These are phyloP conservation scores for Uromys caudimaculatus DNA, from an alignment of 2,797 vertebrate species.

Conservation along the genomic window DNA sequence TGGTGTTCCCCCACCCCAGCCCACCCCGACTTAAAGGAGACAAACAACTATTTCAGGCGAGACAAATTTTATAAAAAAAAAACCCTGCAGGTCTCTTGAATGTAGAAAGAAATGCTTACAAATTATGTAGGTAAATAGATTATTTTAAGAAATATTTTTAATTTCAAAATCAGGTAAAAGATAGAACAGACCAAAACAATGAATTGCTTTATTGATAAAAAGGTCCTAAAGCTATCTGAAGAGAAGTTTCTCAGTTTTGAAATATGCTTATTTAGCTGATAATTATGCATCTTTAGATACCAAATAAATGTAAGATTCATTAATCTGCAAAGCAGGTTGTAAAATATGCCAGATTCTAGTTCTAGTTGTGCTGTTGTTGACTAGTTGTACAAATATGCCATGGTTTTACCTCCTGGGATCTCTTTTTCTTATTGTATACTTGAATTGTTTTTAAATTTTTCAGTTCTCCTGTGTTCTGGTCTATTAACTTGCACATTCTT, in stretches of 20 bases:
- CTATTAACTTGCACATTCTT: constrained; percentile 52
- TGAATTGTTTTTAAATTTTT: constrained; percentile 49
- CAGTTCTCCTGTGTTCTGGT: constrained; percentile 2
- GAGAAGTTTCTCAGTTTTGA: constrained; percentile 37
- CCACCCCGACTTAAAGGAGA: neutral
- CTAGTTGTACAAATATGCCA: neutral
- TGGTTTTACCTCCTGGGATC: neutral
- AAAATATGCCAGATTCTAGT: neutral
- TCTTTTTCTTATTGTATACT: constrained; percentile 43
- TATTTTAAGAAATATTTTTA: constrained; percentile 59
- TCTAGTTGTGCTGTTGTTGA: neutral
- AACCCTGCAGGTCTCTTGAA: neutral
- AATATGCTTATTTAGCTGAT: constrained; percentile 23
- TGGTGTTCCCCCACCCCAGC: neutral
- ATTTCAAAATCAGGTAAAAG: constrained; percentile 36
- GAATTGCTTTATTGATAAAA: constrained; percentile 44
- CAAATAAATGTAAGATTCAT: constrained; percentile 36
- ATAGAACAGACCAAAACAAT: neutral
- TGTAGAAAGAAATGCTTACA: constrained; percentile 47
- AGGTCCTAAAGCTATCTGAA: constrained; percentile 13
- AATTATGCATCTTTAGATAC: neutral
- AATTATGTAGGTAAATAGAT: neutral
- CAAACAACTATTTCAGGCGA: constrained; percentile 32
- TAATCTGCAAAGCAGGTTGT: constrained; percentile 13
- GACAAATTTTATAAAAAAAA: neutral